phyloP scores from a whole-genome alignment of 2,113 vertebrate genomes.

The Tympanuchus pallidicinctus region DNA sequence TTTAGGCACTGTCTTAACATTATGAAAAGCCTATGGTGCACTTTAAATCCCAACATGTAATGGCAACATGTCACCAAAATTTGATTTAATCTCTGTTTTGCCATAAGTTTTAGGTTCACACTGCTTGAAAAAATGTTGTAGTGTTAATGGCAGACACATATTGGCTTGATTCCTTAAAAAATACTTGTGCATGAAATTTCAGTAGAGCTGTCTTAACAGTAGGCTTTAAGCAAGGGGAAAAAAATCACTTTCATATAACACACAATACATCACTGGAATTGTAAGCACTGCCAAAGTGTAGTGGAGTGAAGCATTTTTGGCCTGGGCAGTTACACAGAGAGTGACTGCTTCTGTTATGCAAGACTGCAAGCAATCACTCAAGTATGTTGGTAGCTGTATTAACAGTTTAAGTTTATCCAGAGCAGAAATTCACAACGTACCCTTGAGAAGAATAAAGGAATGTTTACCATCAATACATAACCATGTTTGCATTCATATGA shows the following conservation, averaged over 20 bases:
- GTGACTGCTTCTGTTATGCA: not conserved
- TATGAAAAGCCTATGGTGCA: constrained; percentile 21
- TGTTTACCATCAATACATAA: not conserved
- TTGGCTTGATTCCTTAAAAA: not conserved
- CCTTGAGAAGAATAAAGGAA: not conserved
- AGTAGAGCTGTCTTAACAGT: not conserved
- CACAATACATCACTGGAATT: not conserved
- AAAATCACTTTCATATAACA: not conserved
- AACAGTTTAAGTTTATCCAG: not conserved
- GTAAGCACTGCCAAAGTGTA: constrained; percentile 1
- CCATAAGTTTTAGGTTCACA: not conserved
- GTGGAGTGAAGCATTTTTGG: not conserved
- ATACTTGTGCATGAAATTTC: not conserved
- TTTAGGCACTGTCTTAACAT: constrained; percentile 2
- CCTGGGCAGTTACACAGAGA: not conserved
- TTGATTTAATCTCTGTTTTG: constrained; percentile 34
- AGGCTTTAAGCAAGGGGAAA: not conserved
- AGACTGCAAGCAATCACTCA: not conserved
- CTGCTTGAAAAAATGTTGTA: constrained; percentile 20
- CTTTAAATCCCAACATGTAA: constrained; percentile 28
- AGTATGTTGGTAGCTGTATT: not conserved
- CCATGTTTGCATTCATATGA: not conserved
- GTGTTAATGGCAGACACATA: not conserved
- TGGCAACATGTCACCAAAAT: not conserved
- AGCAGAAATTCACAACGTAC: not conserved